Evolutionary conservation across 2,797 vertebrate species (phyloP), one percentile per base, ranked within the genome.

Genomic region (Dryobates pubescens): DNA sequence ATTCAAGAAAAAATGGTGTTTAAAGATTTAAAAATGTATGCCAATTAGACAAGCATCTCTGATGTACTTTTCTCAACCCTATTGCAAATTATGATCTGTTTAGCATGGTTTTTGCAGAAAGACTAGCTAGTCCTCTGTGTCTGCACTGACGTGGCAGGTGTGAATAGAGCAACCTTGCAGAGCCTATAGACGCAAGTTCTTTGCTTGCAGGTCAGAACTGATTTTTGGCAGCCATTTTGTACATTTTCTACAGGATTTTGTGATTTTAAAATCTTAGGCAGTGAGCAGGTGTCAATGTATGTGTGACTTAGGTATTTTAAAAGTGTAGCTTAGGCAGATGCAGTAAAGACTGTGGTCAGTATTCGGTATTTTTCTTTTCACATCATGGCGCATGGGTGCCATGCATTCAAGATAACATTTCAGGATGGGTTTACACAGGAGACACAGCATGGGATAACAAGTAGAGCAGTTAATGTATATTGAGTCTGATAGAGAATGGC

Each of bases 101-200:
- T 82, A 64, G 27, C 26, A 1, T 2, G 20, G 6, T 29, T 20
- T 65, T 69, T 84, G 49, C 38, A 34, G 62, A 38, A 63, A 30
- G 56, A 3, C 32, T 68, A 49, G 26, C 3, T 36, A 0, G 58
- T 22, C 9, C 27, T 76, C 24, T 63, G 2, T 0, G 0, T 43
- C 27, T 64, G 34, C 45, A 2, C 15, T 0, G 7, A 11, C 1
- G 0, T 1, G 3, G 22, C 47, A 6, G 18, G 3, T 67, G 72
- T 19, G 34, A 13, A n/a, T 30, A 27, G 5, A 54, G 67, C 8
- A 47, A 38, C n/a, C 47, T 63, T 34, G 65, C 20, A 6, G 53
- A 86, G 63, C 57, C 27, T 0, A 0, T 3, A 6, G 3, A 2
- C 15, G 78, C 17, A 2, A 0, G 4, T 41, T 2, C 13, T 54